Base-by-base conservation (phyloP, 2,888 invertebrate species). In the Synergus gifuensis region DNA sequence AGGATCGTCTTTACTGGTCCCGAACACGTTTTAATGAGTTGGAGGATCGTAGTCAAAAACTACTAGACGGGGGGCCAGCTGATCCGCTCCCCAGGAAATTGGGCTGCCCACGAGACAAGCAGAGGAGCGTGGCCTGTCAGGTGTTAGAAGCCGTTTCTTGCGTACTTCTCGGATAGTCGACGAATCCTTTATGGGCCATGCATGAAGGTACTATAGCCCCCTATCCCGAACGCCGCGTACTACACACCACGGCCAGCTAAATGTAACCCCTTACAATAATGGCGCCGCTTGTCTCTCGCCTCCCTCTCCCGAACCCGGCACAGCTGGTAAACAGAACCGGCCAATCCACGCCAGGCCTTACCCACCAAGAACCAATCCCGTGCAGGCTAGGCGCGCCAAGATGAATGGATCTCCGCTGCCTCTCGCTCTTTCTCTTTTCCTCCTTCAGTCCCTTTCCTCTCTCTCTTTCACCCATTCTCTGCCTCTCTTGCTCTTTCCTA, bases 131-230 rank as follows among this genome's bases (percentile, higher is more conserved):
- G 79, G 83, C 89, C 89, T 90, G 92, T 91, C 92, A 92, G 92
- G 91, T 92, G 91, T 91, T 92, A 90, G 91, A 91, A 91, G 91
- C 91, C 91, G 91, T 91, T 92, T 91, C 92, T 92, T 91, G 93
- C 94, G 94, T 94, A 93, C 94, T 94, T 94, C 94, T 94, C 94
- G 93, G 94, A 93, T 94, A 94, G 94, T 94, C 95, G 95, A 95
- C 95, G 95, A 95, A 95, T 95, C 95, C 95, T 95, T 95, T 95
- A 95, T 95, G 95, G 95, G 95, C 95, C 95, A 95, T 95, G 95
- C 95, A 95, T 95, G 95, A 95, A 93, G 95, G 95, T 95, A 95
- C 95, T 95, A 95, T 95, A 95, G 95, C 95, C 95, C 95, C 95
- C 95, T 95, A 95, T 95, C 95, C 95, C 95, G 95, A 95, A 94